phyloP scores from a whole-genome alignment of 2,888 invertebrate genomes.

The Phasia obesa region DNA sequence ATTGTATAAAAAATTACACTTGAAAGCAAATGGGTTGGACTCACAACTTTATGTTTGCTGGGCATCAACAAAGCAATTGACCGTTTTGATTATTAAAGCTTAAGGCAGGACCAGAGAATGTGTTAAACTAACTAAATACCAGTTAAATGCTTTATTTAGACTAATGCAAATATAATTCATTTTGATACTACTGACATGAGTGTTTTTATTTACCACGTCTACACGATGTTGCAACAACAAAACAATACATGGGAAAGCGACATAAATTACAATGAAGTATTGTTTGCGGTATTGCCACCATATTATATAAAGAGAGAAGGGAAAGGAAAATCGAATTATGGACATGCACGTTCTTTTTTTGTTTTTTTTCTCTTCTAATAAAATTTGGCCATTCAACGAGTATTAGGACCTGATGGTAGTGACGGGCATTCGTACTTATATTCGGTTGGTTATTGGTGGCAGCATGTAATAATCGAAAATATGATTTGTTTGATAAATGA shows the following conservation, averaged over 20 bases:
- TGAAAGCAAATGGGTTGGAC: too few relatives aligned
- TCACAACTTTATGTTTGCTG: conserved; percentile 13
- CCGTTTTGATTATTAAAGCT: conserved; percentile 19
- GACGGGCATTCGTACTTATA: neutral
- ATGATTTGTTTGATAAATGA: conserved; percentile 51
- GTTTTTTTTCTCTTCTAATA: neutral
- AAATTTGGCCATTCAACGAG: conserved; percentile 1
- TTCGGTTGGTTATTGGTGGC: conserved; percentile 32
- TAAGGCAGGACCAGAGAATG: conserved; percentile 4
- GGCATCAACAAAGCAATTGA: neutral
- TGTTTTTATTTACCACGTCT: conserved; percentile 38
- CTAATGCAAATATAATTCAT: conserved; percentile 44
- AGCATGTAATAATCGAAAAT: conserved; percentile 51
- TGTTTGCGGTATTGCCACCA: neutral
- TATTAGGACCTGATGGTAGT: neutral
- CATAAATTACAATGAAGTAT: conserved; percentile 28
- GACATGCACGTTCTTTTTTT: conserved; percentile 36
- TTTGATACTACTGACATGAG: conserved; percentile 9
- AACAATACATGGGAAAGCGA: conserved; percentile 12
- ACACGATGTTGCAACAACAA: conserved; percentile 40
- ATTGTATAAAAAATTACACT: too few relatives aligned
- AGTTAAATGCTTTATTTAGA: conserved; percentile 50
- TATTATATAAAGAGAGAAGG: neutral
- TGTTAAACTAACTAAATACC: conserved; percentile 54
- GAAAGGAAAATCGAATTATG: conserved; percentile 37